Evolutionary conservation across 1,140 invertebrate species (phyloP), one percentile per base, ranked within the genome.

Genomic region (Chrysopa pallens): DNA sequence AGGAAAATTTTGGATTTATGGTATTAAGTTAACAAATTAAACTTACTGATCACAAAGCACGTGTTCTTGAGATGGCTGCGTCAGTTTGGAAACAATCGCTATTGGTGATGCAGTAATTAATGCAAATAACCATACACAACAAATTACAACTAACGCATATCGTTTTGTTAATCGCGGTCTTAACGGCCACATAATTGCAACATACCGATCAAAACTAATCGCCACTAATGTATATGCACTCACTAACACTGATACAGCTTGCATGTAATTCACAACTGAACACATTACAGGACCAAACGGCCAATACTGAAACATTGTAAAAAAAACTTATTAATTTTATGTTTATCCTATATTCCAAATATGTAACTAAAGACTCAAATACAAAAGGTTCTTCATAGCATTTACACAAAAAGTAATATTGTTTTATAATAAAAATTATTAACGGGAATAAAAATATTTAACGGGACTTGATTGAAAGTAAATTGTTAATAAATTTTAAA

Each of bases 101-200:
- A 85, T 84, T 1, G 89, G 89, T 6, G 84, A 63, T 0, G 86
- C 85, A 0, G 86, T 86, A 1, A 78, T 64, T 9, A 86, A 57
- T 0, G 88, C 84, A 13, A 91, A 69, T 2, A 70, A 48, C 86
- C 86, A 91, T 8, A 90, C 80, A 4, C 68, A 62, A 1, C 67
- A 62, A 23, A 92, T 87, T 36, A 84, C 73, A 33, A 76, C 59
- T 48, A 57, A 55, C 0, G 75, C 75, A 53, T 72, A 73, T 46
- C 65, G 68, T 53, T 80, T 81, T 5, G 80, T 77, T 53, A 91
- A 73, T 28, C 85, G 69, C 2, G 84, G 85, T 49, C 74, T 66
- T 23, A 93, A 61, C 0, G 89, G 89, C 66, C 83, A 83, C 65
- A 91, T 80, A 43, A 93, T 91, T 11, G 84, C 86, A 53, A 86